Conservation (phyloP, 2,113 vertebrate genomes). For the Tetrao urogallus region DNA sequence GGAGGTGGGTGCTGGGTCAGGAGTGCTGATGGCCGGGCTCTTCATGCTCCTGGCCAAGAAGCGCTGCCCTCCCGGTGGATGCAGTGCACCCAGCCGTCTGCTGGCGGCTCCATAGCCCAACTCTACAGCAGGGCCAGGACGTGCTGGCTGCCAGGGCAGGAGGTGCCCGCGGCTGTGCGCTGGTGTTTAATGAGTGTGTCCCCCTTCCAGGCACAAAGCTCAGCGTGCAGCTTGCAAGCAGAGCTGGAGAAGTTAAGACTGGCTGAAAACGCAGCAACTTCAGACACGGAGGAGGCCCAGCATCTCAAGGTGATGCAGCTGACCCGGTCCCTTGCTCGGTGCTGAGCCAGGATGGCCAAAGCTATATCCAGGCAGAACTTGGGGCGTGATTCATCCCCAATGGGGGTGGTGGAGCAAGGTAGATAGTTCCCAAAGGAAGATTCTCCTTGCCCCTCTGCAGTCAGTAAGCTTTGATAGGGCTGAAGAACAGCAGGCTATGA, state of each 20-base stretch:
- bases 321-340: no score
- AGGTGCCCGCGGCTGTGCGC: accelerated
- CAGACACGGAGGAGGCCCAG: constrained; percentile 75
- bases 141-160: neutral
- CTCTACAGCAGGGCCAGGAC: neutral
- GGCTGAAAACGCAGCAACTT: constrained; percentile 60
- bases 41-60: neutral
- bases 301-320: constrained; percentile 85
- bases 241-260: constrained; percentile 87
- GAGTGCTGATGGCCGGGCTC: neutral
- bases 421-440: neutral
- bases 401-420: neutral
- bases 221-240: constrained; percentile 80
- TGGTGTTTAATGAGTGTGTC: neutral
- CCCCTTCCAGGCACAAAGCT: constrained; percentile 80
- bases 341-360: neutral
- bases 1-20: constrained; percentile 71
- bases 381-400: neutral
- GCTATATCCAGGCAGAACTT: accelerated
- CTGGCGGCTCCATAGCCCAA: accelerated
- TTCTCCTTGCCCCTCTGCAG: neutral
- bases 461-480: accelerated
- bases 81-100: accelerated
- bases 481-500: neutral
- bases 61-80: neutral